These are phyloP conservation scores for Trichogramma dendrolimi DNA, from an alignment of 2,888 invertebrate species.

Conservation along the genomic window DNA sequence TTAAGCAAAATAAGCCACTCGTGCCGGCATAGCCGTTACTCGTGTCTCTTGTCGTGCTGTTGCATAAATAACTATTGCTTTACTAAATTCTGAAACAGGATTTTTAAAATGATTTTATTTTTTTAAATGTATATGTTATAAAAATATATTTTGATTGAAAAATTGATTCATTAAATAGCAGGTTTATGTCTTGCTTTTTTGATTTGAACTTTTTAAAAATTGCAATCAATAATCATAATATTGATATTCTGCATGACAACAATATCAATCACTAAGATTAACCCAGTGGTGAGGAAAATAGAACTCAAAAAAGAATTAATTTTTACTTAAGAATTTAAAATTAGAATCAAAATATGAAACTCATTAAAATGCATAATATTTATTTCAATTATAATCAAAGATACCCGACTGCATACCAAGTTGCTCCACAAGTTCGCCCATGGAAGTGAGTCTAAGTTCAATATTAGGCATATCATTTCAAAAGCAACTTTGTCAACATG, in stretches of 20 bases:
- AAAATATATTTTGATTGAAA: constrained; percentile 10
- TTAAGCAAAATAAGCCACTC: no score
- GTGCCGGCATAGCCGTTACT: no score
- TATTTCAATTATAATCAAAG: constrained; percentile 43
- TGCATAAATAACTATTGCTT: no score
- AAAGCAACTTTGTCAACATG: constrained; percentile 53
- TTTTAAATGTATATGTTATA: neutral
- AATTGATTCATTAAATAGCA: neutral
- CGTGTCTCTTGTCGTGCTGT: no score
- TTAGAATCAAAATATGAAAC: no score
- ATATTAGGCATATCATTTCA: constrained; percentile 48
- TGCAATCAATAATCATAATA: neutral
- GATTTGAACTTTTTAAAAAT: neutral
- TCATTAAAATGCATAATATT: no score
- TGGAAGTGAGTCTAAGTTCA: constrained; percentile 69
- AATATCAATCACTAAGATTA: no score
- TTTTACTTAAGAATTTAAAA: no score
- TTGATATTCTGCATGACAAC: neutral
- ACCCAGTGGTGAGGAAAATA: no score
- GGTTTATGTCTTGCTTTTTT: neutral
- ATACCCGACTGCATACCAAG: constrained; percentile 67
- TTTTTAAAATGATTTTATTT: no score
- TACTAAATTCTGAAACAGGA: no score
- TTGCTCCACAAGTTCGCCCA: constrained; percentile 72
- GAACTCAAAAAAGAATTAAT: no score